A percentile compares a stretch with the other conserved stretches of the same genome.
phyloP scores from a whole-genome alignment of 2,888 invertebrate genomes.

The Macrosoma leucophasiata region DNA sequence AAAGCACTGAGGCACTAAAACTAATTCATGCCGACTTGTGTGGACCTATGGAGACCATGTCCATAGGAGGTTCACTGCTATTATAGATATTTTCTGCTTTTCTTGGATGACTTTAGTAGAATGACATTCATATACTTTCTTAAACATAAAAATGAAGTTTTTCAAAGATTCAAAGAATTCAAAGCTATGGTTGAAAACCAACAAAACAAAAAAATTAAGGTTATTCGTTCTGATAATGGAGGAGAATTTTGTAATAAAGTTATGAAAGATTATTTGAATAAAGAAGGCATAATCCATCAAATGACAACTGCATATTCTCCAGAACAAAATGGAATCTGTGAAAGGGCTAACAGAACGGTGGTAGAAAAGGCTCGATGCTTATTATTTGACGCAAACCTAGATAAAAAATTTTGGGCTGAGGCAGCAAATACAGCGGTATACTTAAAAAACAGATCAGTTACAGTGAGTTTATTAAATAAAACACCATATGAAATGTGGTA shows the following conservation, averaged over 20 bases:
- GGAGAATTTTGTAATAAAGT: conserved; percentile 14
- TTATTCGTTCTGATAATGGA: conserved; percentile 15
- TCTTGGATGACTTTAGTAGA: too few species aligned
- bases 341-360: conserved; percentile 17
- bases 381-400: too few species aligned
- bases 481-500: conserved; percentile 21
- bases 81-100: too few species aligned
- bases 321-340: conserved; percentile 32
- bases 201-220: conserved; percentile 27
- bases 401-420: too few species aligned
- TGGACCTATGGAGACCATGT: too few species aligned
- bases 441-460: too few species aligned
- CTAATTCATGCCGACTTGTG: conserved; percentile 13
- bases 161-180: conserved; percentile 8
- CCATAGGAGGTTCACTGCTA: too few species aligned
- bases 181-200: conserved; percentile 22
- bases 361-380: too few species aligned
- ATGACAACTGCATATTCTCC: conserved; percentile 31
- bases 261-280: conserved; percentile 8
- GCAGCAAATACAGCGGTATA: too few species aligned
- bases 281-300: conserved; percentile 33
- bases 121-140: too few species aligned
- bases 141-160: too few species aligned
- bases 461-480: not conserved
- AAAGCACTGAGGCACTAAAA: conserved; percentile 10